Percentiles rank a stretch among this genome's conserved stretches.
Conservation (phyloP, 2,113 vertebrate genomes). For the Cryptotis parvus region DNA sequence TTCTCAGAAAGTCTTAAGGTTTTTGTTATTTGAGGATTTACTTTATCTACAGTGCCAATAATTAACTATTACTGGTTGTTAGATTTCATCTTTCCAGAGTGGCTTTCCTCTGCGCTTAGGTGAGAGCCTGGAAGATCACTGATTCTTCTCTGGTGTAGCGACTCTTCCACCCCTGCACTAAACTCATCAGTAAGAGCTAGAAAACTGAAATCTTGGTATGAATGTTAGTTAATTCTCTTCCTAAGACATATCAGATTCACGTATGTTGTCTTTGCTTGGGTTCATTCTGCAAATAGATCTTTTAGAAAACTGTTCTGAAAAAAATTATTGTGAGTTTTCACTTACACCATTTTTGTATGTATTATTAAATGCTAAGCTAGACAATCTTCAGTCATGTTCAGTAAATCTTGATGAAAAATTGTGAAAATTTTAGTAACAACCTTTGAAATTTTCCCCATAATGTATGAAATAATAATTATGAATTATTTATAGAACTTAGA, state of each 20-base stretch:
- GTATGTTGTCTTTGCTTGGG: neutral
- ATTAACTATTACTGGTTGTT: neutral
- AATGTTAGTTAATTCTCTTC: neutral
- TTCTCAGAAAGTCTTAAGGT: neutral
- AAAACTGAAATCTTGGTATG: neutral
- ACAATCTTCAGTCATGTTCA: slow-evolving; percentile 7
- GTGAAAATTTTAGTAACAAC: slow-evolving; percentile 29
- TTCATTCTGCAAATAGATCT: neutral
- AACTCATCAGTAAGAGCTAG: neutral
- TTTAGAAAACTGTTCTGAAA: neutral
- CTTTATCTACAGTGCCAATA: no score
- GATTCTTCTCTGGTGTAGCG: neutral
- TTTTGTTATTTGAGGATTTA: neutral
- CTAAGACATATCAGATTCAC: neutral
- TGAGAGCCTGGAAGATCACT: neutral
- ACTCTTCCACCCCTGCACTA: neutral
- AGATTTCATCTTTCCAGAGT: neutral
- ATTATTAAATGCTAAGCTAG: neutral
- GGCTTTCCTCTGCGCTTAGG: neutral
- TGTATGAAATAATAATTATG: slow-evolving; percentile 23
- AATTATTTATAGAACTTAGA: slow-evolving; percentile 43
- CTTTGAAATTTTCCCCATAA: neutral
- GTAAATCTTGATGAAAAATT: slow-evolving; percentile 33
- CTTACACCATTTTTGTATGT: neutral
- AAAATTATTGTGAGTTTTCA: neutral